Percentiles rank a stretch among this genome's conserved stretches.
Evolutionary conservation across 2,113 vertebrate genomes (phyloP).

Genomic region (Tretioscincus oriximinensis): DNA sequence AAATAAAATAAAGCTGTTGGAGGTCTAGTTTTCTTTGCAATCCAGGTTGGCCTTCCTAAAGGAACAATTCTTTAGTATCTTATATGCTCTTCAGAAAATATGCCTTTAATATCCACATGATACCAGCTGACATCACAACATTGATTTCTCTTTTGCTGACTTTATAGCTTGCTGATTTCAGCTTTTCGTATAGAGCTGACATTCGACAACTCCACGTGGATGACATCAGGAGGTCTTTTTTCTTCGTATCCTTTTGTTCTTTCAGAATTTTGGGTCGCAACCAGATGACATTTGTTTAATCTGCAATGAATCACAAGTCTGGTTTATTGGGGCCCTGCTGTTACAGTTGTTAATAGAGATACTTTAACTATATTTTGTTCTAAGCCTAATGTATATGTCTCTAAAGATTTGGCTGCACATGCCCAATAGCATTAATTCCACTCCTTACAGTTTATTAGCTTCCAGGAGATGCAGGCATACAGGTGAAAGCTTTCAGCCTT

Average conservation of each 20-base stretch:
- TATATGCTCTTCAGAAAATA: conserved; percentile 35
- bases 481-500: background rate
- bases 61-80: conserved; percentile 41
- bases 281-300: no score
- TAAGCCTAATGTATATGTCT: no score
- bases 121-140: background rate
- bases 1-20: conserved; percentile 49
- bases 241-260: conserved; percentile 89
- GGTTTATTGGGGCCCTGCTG: no score
- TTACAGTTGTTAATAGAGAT: no score
- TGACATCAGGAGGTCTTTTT: conserved; percentile 90
- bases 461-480: no score
- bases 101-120: conserved; percentile 24
- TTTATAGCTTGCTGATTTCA: conserved; percentile 80
- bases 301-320: no score
- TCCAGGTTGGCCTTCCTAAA: conserved; percentile 22
- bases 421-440: no score
- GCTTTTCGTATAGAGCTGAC: conserved; percentile 82
- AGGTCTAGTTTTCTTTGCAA: conserved; percentile 7
- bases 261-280: no score
- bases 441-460: no score
- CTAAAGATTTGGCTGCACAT: background rate
- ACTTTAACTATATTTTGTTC: no score
- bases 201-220: conserved; percentile 86
- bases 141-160: conserved; percentile 46